Evolutionary conservation across 2,113 vertebrate genomes (phyloP), one percentile per base, ranked within the genome.

Genomic region (Puntigrus tetrazona): DNA sequence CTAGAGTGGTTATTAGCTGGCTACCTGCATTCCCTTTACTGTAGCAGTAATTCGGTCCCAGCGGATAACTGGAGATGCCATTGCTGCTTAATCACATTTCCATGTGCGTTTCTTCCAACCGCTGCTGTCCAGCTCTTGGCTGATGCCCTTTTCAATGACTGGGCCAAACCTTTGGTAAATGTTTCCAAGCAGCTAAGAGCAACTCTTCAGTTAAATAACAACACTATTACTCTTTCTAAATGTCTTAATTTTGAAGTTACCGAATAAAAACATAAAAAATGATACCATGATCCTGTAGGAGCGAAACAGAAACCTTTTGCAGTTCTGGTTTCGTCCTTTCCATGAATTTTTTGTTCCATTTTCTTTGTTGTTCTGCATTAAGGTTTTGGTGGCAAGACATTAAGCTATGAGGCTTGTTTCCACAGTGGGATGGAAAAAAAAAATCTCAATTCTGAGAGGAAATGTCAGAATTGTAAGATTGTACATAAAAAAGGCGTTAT

Each of bases 71-170:
- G 74, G 76, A 81, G 65, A 84, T 75, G 61, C 75, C 63, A 86
- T 89, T 89, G 87, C 78, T 77, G 52, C 57, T 77, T 88, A 87
- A 92, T 92, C 87, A 89, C 63, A 87, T 89, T 88, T 91, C 85
- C 91, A 91, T 89, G 47, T 88, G 88, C 43, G 41, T 70, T 38
- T 55, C 74, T 77, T 77, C 41, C 38, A 57, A 63, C 59, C 25
- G 20, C 55, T 63, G 41, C 38, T 79, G 75, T 84, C 74, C 29
- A 47, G 31, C n/a, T 9, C 73, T 75, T 55, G 13, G 27, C 34
- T 47, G 20, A 55, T 29, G 22, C 38, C 25, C 77, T 67, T 55
- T 67, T 76, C 25, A 20, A 47, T 57, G 36, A 81, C 73, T 52
- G 38, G 25, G 43, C 31, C 52, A 65, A 78, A 63, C 18, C 20